phyloP scores from a whole-genome alignment of 2,113 vertebrate genomes.

The Myiagra hebetior region DNA sequence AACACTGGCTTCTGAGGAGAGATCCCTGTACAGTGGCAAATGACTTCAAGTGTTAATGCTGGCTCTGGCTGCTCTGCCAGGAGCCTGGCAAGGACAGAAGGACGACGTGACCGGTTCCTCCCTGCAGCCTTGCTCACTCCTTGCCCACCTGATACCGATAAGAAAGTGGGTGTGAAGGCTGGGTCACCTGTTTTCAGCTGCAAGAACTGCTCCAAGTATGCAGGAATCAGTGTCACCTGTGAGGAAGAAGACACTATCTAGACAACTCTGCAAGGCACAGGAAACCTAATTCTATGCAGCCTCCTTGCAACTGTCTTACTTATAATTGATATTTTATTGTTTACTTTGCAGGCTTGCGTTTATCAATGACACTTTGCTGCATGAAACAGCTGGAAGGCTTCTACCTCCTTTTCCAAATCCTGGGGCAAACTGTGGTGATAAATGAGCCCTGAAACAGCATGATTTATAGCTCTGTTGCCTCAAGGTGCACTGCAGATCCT shows the following conservation, averaged over 20 bases:
- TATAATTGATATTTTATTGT: slow-evolving; percentile 40
- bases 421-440: slow-evolving; percentile 7
- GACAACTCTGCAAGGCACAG: neutral
- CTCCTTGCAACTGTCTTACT: neutral
- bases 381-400: neutral
- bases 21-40: neutral
- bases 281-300: neutral
- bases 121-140: neutral
- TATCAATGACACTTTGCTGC: slow-evolving; percentile 39
- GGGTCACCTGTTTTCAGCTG: neutral
- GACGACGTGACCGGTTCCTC: rapidly evolving
- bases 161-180: neutral
- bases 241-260: neutral
- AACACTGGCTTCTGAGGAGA: neutral
- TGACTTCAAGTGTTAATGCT: neutral
- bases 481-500: slow-evolving; percentile 31
- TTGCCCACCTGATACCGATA: neutral
- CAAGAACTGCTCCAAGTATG: neutral
- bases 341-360: slow-evolving; percentile 26
- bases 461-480: slow-evolving; percentile 48
- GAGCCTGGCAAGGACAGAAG: neutral
- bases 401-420: neutral
- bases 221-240: neutral
- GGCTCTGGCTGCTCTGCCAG: neutral
- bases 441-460: slow-evolving; percentile 49